phyloP scores from a whole-genome alignment of 2,113 vertebrate species.

The Conger conger region DNA sequence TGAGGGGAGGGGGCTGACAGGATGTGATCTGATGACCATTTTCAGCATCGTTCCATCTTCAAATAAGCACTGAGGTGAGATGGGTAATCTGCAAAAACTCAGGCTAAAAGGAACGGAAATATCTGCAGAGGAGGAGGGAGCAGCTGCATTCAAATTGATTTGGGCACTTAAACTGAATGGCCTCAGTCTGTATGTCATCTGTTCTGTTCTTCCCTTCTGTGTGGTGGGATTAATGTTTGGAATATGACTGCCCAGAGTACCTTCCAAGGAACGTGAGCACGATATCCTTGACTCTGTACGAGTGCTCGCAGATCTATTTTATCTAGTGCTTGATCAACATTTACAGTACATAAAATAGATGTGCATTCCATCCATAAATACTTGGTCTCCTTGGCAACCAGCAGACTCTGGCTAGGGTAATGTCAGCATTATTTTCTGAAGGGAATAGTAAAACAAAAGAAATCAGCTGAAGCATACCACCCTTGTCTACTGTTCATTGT shows the following conservation, averaged over 20 bases:
- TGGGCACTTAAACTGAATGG: neutral
- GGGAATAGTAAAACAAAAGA: neutral
- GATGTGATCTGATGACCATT: neutral
- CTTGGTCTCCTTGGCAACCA: constrained; percentile 1
- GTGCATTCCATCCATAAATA: neutral
- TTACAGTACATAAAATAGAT: neutral
- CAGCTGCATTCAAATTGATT: neutral
- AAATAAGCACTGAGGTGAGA: neutral
- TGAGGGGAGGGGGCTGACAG: neutral
- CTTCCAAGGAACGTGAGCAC: neutral
- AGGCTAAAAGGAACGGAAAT: neutral
- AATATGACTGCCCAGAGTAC: neutral
- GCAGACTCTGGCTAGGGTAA: neutral
- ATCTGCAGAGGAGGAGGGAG: neutral
- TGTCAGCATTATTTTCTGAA: neutral
- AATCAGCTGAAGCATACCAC: neutral
- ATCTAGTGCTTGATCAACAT: neutral
- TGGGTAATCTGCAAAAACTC: neutral
- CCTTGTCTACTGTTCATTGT: neutral
- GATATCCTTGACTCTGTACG: neutral
- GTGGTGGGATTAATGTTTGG: neutral
- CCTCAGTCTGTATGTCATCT: too few species aligned
- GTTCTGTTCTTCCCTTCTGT: neutral
- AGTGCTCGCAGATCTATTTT: neutral
- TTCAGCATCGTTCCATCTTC: too few species aligned